Evolutionary conservation across 2,113 vertebrate genomes (phyloP).

Genomic region (Regulus satrapa): DNA sequence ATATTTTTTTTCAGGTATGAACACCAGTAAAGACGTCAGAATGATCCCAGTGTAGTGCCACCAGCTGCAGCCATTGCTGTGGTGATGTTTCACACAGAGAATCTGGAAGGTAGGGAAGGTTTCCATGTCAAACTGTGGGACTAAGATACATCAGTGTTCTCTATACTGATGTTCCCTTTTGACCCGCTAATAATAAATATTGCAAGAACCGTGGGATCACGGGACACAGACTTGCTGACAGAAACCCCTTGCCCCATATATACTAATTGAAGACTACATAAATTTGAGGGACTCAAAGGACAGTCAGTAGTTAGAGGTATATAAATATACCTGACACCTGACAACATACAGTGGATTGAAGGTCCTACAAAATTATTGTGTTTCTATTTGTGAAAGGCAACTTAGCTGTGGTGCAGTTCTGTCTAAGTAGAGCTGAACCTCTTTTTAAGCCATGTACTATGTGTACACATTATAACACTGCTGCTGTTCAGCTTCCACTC

Average conservation of each 20-base stretch:
- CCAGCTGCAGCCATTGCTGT: fast-evolving
- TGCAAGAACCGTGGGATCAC: background rate
- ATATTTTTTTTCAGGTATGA: background rate
- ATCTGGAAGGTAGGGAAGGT: background rate
- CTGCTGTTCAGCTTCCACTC: background rate
- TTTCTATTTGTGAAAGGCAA: background rate
- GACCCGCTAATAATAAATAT: background rate
- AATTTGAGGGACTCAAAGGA: background rate
- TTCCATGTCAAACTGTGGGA: background rate
- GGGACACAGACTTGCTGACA: background rate
- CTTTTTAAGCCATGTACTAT: background rate
- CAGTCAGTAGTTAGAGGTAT: background rate
- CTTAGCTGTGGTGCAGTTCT: background rate
- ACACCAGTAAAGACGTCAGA: background rate
- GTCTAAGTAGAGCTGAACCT: background rate
- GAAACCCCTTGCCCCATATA: background rate
- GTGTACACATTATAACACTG: background rate
- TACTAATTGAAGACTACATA: background rate
- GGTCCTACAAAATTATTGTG: background rate
- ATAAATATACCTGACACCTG: background rate
- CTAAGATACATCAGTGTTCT: background rate
- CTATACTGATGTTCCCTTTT: background rate
- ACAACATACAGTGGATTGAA: background rate
- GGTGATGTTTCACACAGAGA: background rate
- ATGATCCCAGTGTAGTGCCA: background rate